Base-by-base conservation (phyloP, 1,140 invertebrate species). In the Lineus longissimus region DNA sequence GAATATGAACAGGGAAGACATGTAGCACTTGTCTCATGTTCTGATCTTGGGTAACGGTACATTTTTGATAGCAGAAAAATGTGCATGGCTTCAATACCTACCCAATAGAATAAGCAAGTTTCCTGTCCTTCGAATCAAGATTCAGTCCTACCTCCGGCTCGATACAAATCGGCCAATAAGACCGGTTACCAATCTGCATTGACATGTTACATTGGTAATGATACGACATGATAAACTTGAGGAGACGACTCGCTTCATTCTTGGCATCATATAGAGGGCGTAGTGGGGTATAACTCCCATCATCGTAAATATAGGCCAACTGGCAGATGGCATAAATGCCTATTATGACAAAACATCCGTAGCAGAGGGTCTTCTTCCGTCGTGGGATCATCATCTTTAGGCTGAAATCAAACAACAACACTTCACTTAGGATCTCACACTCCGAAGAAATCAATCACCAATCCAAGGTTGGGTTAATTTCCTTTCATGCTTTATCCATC, bases 201-300 rank as follows among this genome's bases (percentile, higher is more conserved):
- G 77, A 73, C 45, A 17, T 55, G 55, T 79, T 78, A 66, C 77
- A 79, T 66, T 76, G 74, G 45, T 72, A 73, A 40, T 79, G 73
- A 58, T 77, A 73, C 7, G 71, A 68, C 17, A 73, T 74, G 25
- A 79, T 74, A 57, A 79, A 77, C 55, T 75, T 73, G 13, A 79
- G 66, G 22, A 79, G 63, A 43, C 77, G 55, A n/a, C 64, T 66
- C 15, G 76, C 76, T 51, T 79, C 77, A 67, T 71, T 77, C 23
- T 74, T 68, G 11, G 76, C 77, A 72, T 73, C 75, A 23, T 73
- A 63, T 25, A 79, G 62, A 19, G 74, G 73, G 56, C 73, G 70
- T 29, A 79, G 66, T 17, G 77, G 75, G 30, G 70, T 73, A 65
- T 73, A 79, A 15, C 68, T 70, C 25, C 76, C 70, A 51, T 72